These are phyloP conservation scores for Chlorospingus semifuscus DNA, from an alignment of 2,797 vertebrate genomes.

Conservation along the genomic window DNA sequence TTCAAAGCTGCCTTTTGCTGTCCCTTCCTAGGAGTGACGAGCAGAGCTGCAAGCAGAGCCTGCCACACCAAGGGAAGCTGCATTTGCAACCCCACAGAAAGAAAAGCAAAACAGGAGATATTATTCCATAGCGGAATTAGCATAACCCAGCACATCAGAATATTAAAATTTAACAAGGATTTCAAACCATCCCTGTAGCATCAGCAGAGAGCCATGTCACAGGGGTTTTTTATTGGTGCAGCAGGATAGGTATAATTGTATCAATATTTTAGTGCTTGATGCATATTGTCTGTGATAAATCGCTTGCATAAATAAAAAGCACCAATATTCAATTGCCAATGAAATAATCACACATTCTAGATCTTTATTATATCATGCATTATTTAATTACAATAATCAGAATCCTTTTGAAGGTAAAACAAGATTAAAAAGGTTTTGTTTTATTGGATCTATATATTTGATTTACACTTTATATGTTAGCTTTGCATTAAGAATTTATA, in stretches of 20 bases:
- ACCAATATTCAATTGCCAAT: conserved; percentile 81
- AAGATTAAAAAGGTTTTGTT: conserved; percentile 85
- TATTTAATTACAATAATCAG: conserved; percentile 86
- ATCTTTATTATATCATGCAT: conserved; percentile 85
- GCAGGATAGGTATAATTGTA: conserved; percentile 82
- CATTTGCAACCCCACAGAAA: conserved; percentile 51
- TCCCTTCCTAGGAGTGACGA: background rate
- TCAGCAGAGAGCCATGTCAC: conserved; percentile 71
- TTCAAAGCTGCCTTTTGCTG: background rate
- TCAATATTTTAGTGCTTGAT: conserved; percentile 84
- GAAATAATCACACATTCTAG: conserved; percentile 79
- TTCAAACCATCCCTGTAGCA: conserved; percentile 71
- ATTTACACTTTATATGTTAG: conserved; percentile 86
- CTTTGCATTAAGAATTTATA: conserved; percentile 90
- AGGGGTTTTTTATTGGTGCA: conserved; percentile 75
- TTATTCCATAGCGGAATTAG: conserved; percentile 76
- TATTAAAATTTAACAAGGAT: conserved; percentile 84
- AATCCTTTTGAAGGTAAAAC: conserved; percentile 80
- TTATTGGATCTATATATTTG: conserved; percentile 88
- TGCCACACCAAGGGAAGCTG: conserved; percentile 27
- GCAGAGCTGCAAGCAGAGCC: conserved; percentile 7
- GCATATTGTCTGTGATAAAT: conserved; percentile 80
- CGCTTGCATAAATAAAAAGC: conserved; percentile 82
- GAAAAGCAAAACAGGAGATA: conserved; percentile 58
- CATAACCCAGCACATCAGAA: conserved; percentile 75